Evolutionary conservation across 2,797 vertebrate species (phyloP).

Genomic region (Acrocephalus scirpaceus): DNA sequence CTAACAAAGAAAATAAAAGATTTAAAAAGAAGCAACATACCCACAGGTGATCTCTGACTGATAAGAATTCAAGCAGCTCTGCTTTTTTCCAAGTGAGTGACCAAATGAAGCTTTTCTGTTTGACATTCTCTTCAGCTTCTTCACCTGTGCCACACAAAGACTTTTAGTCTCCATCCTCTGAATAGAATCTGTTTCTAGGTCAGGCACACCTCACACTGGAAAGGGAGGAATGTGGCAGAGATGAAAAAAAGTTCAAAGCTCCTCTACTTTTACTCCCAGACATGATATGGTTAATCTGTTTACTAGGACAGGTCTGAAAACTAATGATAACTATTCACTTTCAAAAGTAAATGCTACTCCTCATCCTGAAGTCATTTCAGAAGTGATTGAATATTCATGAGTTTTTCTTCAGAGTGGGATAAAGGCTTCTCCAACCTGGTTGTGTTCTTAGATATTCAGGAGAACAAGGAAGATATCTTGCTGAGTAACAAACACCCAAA

Average conservation of each 20-base stretch:
- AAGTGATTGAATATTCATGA: not conserved
- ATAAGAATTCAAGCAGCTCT: not conserved
- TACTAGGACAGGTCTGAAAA: not conserved
- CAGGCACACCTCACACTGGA: not conserved
- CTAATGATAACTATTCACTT: not conserved
- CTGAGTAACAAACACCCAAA: not conserved
- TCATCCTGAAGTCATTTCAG: not conserved
- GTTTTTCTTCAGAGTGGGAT: not conserved
- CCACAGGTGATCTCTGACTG: not conserved
- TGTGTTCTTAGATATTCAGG: not conserved
- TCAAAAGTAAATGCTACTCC: not conserved
- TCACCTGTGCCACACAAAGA: slow-evolving; percentile 2
- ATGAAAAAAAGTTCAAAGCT: not conserved
- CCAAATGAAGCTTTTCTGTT: not conserved
- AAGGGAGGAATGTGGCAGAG: not conserved
- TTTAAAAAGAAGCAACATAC: not conserved
- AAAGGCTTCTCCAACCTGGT: not conserved
- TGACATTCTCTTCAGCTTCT: not conserved
- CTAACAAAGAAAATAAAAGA: not conserved
- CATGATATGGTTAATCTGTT: not conserved
- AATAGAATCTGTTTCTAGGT: not conserved
- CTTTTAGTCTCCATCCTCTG: not conserved
- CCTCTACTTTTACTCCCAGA: not conserved
- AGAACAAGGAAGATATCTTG: not conserved
- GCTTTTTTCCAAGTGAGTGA: not conserved